Percentiles rank a stretch among this genome's conserved stretches.
Conservation (phyloP, 1,140 invertebrate genomes). For the Drosophila nigrodunni region DNA sequence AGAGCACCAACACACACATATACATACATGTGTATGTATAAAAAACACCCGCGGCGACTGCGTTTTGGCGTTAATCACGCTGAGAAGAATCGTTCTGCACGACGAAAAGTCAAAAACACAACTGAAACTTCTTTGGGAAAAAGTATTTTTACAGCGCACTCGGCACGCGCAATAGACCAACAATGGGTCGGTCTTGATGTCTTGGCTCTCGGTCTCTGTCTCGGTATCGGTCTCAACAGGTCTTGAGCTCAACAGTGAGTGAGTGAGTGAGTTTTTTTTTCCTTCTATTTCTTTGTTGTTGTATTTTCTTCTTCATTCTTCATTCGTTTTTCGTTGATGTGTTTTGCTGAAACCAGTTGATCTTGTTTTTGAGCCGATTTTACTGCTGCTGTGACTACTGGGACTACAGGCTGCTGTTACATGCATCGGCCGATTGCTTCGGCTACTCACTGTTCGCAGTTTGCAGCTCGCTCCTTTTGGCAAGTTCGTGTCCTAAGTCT, state of each 20-base stretch:
- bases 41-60: slow-evolving; percentile 43
- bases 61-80: slow-evolving; percentile 21
- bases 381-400: slow-evolving; percentile 24
- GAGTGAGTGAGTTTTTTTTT: slow-evolving; percentile 49
- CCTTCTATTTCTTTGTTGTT: slow-evolving; percentile 1
- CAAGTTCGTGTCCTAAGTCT: slow-evolving; percentile 80
- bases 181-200: slow-evolving; percentile 37
- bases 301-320: slow-evolving; percentile 6
- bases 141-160: slow-evolving; percentile 75
- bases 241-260: slow-evolving; percentile 65
- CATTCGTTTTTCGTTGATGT: slow-evolving; percentile 8
- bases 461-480: slow-evolving; percentile 54
- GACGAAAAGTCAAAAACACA: slow-evolving; percentile 80
- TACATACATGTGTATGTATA: not conserved
- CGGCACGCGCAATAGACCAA: slow-evolving; percentile 79
- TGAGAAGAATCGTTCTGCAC: slow-evolving; percentile 74
- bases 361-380: slow-evolving; percentile 73
- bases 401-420: not conserved
- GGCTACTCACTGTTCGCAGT: slow-evolving; percentile 10
- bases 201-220: too few species aligned
- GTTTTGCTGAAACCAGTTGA: slow-evolving; percentile 69
- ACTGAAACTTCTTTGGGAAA: slow-evolving; percentile 80
- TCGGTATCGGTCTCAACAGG: slow-evolving; percentile 35
- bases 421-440: slow-evolving; percentile 14
- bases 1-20: slow-evolving; percentile 7